phyloP scores from a whole-genome alignment of 2,113 vertebrate genomes.

The Nesospiza acunhae region DNA sequence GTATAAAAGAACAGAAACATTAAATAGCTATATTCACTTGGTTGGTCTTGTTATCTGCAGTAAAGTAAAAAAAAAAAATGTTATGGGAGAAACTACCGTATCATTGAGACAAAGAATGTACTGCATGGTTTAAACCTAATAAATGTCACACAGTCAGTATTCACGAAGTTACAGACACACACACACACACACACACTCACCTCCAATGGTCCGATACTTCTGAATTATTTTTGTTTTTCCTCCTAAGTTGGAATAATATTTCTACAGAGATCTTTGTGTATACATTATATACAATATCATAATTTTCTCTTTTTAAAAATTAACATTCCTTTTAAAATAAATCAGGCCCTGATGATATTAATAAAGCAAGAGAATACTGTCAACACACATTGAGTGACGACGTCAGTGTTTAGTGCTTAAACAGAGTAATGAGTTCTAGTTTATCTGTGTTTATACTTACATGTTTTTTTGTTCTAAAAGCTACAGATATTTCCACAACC shows the following conservation, averaged over 20 bases:
- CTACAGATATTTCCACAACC: constrained; percentile 73
- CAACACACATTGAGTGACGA: constrained; percentile 78
- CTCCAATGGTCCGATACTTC: constrained; percentile 79
- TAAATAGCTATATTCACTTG: constrained; percentile 79
- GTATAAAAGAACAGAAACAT: constrained; percentile 82
- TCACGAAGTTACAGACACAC: constrained; percentile 83
- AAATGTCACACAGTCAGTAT: constrained; percentile 80
- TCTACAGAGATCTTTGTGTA: constrained; percentile 87
- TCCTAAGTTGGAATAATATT: constrained; percentile 86
- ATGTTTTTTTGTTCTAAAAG: constrained; percentile 68
- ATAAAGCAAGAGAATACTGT: constrained; percentile 81
- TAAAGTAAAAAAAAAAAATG: constrained; percentile 72
- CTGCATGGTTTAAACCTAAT: constrained; percentile 81
- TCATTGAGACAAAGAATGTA: constrained; percentile 81
- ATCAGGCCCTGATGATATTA: constrained; percentile 76
- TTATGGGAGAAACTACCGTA: constrained; percentile 76
- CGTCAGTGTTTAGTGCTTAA: constrained; percentile 75
- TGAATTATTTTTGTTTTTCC: constrained; percentile 69
- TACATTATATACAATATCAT: constrained; percentile 89
- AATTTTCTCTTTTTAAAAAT: constrained; percentile 78
- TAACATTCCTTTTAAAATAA: constrained; percentile 77
- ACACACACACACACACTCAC: constrained; percentile 77
- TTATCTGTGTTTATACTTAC: constrained; percentile 75
- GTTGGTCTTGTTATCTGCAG: constrained; percentile 79
- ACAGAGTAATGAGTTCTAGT: constrained; percentile 76